Evolutionary conservation across 2,113 vertebrate genomes (phyloP), one percentile per base, ranked within the genome.

Genomic region (Actenoides lindsayi): DNA sequence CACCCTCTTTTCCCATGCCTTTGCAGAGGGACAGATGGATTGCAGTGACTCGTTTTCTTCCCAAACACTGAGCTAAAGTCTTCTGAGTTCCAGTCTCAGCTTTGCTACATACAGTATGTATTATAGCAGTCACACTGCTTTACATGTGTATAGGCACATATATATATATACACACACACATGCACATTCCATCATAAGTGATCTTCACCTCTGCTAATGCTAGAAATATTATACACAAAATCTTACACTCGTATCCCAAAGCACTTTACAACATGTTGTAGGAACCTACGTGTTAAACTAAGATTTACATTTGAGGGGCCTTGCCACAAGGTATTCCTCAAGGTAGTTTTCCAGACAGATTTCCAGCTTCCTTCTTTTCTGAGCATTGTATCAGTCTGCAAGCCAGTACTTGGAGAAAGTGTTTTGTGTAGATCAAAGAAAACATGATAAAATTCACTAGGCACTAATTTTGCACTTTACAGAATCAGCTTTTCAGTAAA

Each of bases 221-320:
- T 27, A 77, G 9, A 39, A 65, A 18, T 42, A 82, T 46, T 9
- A 64, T 4, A 35, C 10, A 23, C 11, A 25, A 57, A 67, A 37
- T 33, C 31, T 39, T 76, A 35, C 19, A 46, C 1, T 6, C 0
- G 0, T 42, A 16, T 59, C 16, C 35, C 15, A 54, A 59, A 70
- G 25, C 25, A 42, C 6, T 59, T 78, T 28, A 25, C 10, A 64
- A 30, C 19, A 30, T 7, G 10, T 2, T 17, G 6, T 37, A 80
- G 33, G 39, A 87, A 44, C 4, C 12, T 10, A 3, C 7, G 4
- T 5, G 4, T 54, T 44, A 73, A 90, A 24, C 10, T 15, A 51
- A 87, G 21, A 25, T 11, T 3, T 3, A 28, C 4, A 4, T 44
- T 48, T 44, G 11, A 33, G 28, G 9, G 1, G 0, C 15, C n/a